phyloP scores from a whole-genome alignment of 1,140 invertebrate genomes.

The Charaxes varanes region DNA sequence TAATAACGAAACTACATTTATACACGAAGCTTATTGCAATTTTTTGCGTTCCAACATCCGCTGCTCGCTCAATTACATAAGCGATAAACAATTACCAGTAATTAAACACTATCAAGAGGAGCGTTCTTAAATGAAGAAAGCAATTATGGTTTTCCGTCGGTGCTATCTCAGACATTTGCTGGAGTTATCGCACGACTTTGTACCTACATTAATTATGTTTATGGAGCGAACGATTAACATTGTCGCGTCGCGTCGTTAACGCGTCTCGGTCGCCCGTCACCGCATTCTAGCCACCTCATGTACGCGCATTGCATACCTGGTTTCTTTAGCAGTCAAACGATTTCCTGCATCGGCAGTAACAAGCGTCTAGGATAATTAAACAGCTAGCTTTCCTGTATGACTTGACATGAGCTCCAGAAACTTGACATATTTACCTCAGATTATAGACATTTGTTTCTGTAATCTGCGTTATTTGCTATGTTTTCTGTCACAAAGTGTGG shows the following conservation, averaged over 20 bases:
- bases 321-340: conserved; percentile 7
- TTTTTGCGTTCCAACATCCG: no score
- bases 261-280: conserved; percentile 13
- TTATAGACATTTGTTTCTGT: no score
- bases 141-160: conserved; percentile 11
- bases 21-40: no score
- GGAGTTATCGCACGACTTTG: conserved; percentile 8
- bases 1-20: no score
- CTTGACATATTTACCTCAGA: no score
- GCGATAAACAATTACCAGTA: conserved; percentile 9
- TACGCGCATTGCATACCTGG: conserved; percentile 12
- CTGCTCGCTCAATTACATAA: no score
- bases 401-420: no score
- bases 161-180: conserved; percentile 16
- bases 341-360: conserved; percentile 16
- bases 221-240: conserved; percentile 27
- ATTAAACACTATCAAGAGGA: conserved; percentile 9
- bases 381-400: no score
- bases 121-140: conserved; percentile 9
- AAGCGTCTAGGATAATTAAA: no score
- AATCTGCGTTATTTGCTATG: no score
- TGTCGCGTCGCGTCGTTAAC: conserved; percentile 20
- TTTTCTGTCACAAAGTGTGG: no score
- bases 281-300: conserved; percentile 20
- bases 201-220: conserved; percentile 25